phyloP scores from a whole-genome alignment of 2,797 vertebrate species.

The Synanceia verrucosa region DNA sequence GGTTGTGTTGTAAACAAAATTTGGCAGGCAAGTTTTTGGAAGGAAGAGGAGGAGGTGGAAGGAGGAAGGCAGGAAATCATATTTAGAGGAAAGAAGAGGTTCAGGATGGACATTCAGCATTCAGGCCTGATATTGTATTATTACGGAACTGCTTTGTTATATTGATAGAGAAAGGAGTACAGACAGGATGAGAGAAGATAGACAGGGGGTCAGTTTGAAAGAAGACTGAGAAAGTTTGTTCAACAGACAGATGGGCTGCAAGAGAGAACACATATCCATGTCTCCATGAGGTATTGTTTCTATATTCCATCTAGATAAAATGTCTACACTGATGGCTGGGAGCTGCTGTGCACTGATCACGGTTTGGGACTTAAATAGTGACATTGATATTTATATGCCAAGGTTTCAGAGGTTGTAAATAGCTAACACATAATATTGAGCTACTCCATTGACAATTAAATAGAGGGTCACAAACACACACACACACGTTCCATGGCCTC shows the following conservation, averaged over 20 bases:
- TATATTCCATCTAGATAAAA: background rate
- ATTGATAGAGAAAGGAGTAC: background rate
- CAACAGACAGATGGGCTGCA: background rate
- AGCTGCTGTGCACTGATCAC: background rate
- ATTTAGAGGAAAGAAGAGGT: background rate
- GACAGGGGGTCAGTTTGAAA: background rate
- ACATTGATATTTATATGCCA: background rate
- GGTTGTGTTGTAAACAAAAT: constrained; percentile 13
- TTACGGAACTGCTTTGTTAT: background rate
- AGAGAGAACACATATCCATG: constrained; percentile 10
- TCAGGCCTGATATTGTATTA: background rate
- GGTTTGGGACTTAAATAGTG: background rate
- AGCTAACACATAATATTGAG: background rate
- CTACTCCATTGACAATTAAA: background rate
- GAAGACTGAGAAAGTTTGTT: background rate
- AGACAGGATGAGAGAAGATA: background rate
- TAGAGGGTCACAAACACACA: background rate
- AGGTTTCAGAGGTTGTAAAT: background rate
- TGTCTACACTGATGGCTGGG: background rate
- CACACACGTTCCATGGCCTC: background rate
- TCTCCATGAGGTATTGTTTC: background rate
- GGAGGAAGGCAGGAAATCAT: background rate
- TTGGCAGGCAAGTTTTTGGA: background rate
- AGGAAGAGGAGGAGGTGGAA: background rate
- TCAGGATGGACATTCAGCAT: background rate